Conservation (phyloP, 2,888 invertebrate species). For the Melinopterus prodromus region DNA sequence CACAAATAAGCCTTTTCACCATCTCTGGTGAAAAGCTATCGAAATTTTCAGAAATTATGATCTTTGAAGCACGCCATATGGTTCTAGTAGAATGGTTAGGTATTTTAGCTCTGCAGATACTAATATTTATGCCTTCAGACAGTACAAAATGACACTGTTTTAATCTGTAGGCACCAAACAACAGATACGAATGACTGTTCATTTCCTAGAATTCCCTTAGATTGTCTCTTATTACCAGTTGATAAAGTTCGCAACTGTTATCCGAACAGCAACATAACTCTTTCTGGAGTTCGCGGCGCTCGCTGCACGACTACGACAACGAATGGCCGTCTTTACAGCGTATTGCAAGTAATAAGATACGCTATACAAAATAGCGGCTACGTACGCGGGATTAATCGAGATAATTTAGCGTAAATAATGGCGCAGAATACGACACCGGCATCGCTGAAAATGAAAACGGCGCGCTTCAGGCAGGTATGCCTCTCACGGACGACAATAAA, state of each 20-base stretch:
- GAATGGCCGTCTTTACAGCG: not conserved
- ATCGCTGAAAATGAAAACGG: constrained; percentile 18
- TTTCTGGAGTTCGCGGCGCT: not conserved
- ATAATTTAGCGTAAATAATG: constrained; percentile 17
- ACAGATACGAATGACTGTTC: constrained; percentile 4
- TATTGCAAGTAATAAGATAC: constrained; percentile 22
- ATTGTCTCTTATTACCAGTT: not conserved
- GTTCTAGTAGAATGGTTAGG: too few species aligned
- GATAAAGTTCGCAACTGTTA: constrained; percentile 4
- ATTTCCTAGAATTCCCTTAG: not conserved
- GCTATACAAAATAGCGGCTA: constrained; percentile 12
- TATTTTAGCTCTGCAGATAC: too few species aligned
- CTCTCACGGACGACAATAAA: constrained; percentile 4
- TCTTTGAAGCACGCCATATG: too few species aligned
- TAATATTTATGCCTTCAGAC: not conserved
- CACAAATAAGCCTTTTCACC: too few species aligned
- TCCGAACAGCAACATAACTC: not conserved
- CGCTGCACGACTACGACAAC: not conserved
- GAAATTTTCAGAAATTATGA: too few species aligned
- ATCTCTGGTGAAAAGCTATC: too few species aligned
- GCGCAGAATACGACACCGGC: constrained; percentile 11
- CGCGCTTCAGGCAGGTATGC: constrained; percentile 14
- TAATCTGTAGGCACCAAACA: not conserved
- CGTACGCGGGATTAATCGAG: constrained; percentile 20
- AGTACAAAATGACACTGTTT: not conserved